Evolutionary conservation across 2,888 invertebrate species (phyloP).

Genomic region (Xestia rhomboidea): DNA sequence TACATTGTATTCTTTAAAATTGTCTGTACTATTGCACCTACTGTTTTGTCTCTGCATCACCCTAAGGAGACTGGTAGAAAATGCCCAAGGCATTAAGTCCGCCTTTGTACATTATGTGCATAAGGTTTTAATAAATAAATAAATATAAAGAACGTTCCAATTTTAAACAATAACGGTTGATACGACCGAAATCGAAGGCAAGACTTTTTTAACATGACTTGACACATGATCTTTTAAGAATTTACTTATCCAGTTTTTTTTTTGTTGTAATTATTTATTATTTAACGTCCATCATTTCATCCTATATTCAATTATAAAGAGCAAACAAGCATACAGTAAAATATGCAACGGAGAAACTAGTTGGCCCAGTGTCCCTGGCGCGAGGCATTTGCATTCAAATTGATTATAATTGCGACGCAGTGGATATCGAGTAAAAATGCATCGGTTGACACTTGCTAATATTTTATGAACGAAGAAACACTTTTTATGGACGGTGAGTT

Average conservation of each 20-base stretch:
- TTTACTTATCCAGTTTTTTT: slow-evolving; percentile 2
- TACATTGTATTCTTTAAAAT: no score
- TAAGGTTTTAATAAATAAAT: no score
- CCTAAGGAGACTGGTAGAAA: no score
- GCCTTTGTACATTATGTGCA: no score
- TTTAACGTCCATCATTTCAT: slow-evolving; percentile 19
- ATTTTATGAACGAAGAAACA: slow-evolving; percentile 47
- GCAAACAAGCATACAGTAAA: slow-evolving; percentile 59
- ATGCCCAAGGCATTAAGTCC: no score
- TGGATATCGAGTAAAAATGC: slow-evolving; percentile 50
- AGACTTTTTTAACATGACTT: not conserved
- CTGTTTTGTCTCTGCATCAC: no score
- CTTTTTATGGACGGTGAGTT: slow-evolving; percentile 31
- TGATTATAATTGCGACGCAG: slow-evolving; percentile 61
- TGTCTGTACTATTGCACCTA: no score
- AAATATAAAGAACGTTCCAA: no score
- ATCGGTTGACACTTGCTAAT: slow-evolving; percentile 59
- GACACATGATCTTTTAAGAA: not conserved
- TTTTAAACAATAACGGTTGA: not conserved
- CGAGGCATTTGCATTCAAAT: slow-evolving; percentile 65
- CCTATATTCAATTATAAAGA: slow-evolving; percentile 68
- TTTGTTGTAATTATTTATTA: slow-evolving; percentile 7
- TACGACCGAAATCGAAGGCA: not conserved
- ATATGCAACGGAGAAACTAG: slow-evolving; percentile 63
- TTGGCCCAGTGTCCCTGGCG: slow-evolving; percentile 41